These are phyloP conservation scores for Solenopsis invicta DNA, from an alignment of 1,140 invertebrate species.

Conservation along the genomic window DNA sequence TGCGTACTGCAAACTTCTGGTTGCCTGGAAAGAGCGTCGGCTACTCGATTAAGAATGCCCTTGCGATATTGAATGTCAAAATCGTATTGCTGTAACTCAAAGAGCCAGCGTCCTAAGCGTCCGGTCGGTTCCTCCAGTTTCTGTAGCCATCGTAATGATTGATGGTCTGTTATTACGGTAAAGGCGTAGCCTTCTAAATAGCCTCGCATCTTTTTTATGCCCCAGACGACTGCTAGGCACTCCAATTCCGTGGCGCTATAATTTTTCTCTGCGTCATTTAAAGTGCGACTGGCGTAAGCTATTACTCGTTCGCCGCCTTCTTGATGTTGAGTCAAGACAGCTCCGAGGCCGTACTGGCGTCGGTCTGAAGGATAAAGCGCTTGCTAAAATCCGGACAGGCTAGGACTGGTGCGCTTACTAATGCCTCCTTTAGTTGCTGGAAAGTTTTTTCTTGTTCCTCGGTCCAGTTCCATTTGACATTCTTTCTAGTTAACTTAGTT, in stretches of 20 bases:
- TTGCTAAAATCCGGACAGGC: background rate
- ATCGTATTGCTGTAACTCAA: too few relatives aligned
- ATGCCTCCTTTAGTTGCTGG: background rate
- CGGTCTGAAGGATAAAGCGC: background rate
- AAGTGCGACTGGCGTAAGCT: background rate
- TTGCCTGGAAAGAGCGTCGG: too few relatives aligned
- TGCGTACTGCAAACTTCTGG: too few relatives aligned
- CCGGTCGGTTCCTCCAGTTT: background rate
- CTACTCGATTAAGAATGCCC: too few relatives aligned
- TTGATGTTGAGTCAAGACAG: background rate
- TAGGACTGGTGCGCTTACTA: background rate
- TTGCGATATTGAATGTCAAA: too few relatives aligned
- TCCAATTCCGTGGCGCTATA: constrained; percentile 1
- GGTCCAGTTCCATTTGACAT: background rate
- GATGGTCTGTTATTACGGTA: constrained; percentile 84
- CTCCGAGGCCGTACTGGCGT: background rate
- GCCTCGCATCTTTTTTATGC: background rate
- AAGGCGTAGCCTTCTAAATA: constrained; percentile 79
- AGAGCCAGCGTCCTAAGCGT: too few relatives aligned
- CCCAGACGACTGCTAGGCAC: background rate
- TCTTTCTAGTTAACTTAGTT: background rate
- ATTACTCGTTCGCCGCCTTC: background rate
- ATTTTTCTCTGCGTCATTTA: background rate
- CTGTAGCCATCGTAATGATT: background rate
- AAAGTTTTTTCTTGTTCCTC: background rate